Base-by-base conservation (phyloP, 2,113 vertebrate genomes). In the Plecotus auritus region DNA sequence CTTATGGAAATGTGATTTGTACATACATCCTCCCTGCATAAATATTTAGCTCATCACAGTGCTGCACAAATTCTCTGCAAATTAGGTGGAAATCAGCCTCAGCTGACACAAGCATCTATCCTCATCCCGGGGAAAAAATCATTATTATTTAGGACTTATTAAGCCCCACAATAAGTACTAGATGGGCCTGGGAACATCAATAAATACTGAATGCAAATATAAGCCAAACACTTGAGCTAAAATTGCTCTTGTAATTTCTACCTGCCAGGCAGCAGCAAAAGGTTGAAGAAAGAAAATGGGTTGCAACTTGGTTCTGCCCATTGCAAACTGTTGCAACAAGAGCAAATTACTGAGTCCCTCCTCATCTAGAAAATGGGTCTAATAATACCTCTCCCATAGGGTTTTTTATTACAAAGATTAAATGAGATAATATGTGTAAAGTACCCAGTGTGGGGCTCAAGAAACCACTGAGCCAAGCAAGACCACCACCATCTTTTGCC, bases 41-140 rank as follows among this genome's bases (percentile, higher is more conserved):
- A 97, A 97, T 97, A 97, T 97, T 97, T 97, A 97, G 97, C 87
- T 97, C 96, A 96, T 97, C 96, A 96, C 89, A 84, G 96, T 96
- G 94, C 69, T 7, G 90, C 84, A 81, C 93, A 95, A 96, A 97
- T 97, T 97, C 95, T 80, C 93, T 93, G 78, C 90, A 97, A 97
- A 97, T 96, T 96, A 89, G 92, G 95, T 87, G n/a, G 91, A 96
- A 96, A 97, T 97, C 96, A 97, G 85, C 88, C 88, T 96, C 94
- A 85, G 97, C 96, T 96, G 97, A 96, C 95, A 96, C 88, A 92
- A 95, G 78, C 90, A 95, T 96, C 92, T 93, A 95, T 95, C 84
- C 94, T 93, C 91, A 96, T 97, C 92, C 80, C n/a, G 26, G 59
- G 69, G 1, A 64, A 56, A 72, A 85, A 86, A 97, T 94, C 94